Conservation (phyloP, 1,140 invertebrate genomes). For the Bombus terrestris region DNA sequence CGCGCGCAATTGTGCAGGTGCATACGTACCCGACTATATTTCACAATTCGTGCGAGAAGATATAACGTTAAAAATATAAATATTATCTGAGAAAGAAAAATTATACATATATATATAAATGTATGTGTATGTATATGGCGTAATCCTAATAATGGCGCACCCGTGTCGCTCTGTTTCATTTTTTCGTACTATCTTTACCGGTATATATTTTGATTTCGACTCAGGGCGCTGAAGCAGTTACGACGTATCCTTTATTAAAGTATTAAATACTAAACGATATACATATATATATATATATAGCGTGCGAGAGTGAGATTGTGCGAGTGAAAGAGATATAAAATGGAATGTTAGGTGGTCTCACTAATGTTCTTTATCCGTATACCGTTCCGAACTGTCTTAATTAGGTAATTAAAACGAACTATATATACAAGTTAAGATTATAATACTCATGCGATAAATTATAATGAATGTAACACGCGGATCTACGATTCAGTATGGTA, state of each 20-base stretch:
- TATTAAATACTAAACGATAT: slow-evolving; percentile 64
- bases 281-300: slow-evolving; percentile 26
- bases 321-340: neutral
- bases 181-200: slow-evolving; percentile 40
- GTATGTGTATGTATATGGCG: slow-evolving; percentile 31
- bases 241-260: slow-evolving; percentile 70
- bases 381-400: slow-evolving; percentile 74
- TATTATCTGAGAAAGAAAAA: slow-evolving; percentile 38
- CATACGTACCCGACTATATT: neutral
- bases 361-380: slow-evolving; percentile 73
- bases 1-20: slow-evolving; percentile 3
- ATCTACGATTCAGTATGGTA: slow-evolving; percentile 63
- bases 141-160: slow-evolving; percentile 28
- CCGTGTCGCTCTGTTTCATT: slow-evolving; percentile 39
- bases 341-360: slow-evolving; percentile 47
- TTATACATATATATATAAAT: slow-evolving; percentile 36
- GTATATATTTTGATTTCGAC: slow-evolving; percentile 41
- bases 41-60: slow-evolving; percentile 10
- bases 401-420: slow-evolving; percentile 69
- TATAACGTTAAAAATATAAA: slow-evolving; percentile 45
- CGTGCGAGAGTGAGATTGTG: neutral
- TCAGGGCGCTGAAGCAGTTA: slow-evolving; percentile 54
- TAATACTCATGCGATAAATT: slow-evolving; percentile 64
- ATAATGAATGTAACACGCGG: slow-evolving; percentile 59
- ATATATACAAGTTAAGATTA: slow-evolving; percentile 66